phyloP scores from a whole-genome alignment of 2,888 invertebrate species.

The Trilocha varians region DNA sequence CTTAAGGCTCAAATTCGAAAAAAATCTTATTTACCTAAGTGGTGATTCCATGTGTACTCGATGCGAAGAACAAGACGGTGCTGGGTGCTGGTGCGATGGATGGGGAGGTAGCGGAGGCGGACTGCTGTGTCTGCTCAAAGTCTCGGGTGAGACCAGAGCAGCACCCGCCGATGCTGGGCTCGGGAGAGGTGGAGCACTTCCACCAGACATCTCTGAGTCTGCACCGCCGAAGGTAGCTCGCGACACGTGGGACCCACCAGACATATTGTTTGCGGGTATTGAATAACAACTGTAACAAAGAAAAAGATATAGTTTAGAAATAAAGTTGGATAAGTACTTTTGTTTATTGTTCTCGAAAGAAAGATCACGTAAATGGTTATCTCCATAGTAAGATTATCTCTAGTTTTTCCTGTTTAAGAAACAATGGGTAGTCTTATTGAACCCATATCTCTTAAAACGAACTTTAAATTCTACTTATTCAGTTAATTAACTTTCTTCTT shows the following conservation, averaged over 20 bases:
- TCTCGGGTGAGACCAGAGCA: slow-evolving; percentile 82
- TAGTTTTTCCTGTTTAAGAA: no score
- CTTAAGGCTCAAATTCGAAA: no score
- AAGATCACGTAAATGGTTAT: no score
- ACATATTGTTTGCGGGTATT: slow-evolving; percentile 76
- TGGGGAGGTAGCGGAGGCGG: slow-evolving; percentile 66
- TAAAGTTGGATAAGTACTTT: no score
- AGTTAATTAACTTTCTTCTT: no score
- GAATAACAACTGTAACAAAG: slow-evolving; percentile 71
- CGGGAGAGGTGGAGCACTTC: slow-evolving; percentile 76
- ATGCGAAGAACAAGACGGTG: slow-evolving; percentile 69
- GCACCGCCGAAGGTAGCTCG: slow-evolving; percentile 62
- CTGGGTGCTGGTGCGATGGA: slow-evolving; percentile 68
- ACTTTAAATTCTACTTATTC: no score
- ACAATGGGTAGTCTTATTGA: no score
- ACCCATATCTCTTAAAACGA: no score
- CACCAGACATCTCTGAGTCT: slow-evolving; percentile 59
- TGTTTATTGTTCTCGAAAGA: no score
- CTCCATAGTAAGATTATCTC: no score
- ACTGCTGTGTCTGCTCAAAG: slow-evolving; percentile 78
- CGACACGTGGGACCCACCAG: slow-evolving; percentile 74
- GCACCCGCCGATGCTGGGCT: slow-evolving; percentile 83
- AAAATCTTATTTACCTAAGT: slow-evolving; percentile 51
- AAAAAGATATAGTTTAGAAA: no score
- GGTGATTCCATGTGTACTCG: slow-evolving; percentile 72